A percentile compares a stretch with the other conserved stretches of the same genome.
These are phyloP conservation scores for Eurypyga helias DNA, from an alignment of 2,113 vertebrate genomes.

Conservation along the genomic window DNA sequence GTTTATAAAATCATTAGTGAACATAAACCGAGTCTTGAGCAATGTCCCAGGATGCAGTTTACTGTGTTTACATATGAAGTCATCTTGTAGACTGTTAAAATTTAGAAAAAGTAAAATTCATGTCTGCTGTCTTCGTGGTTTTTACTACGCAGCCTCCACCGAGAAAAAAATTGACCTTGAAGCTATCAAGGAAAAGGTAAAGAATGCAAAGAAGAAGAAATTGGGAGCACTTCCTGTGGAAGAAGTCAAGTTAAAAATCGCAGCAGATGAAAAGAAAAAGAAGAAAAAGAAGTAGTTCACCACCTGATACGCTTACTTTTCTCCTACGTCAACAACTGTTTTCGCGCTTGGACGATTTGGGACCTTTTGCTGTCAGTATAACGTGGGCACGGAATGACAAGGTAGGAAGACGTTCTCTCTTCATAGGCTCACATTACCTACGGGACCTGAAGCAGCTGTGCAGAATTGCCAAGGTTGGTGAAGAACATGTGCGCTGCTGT, in stretches of 20 bases:
- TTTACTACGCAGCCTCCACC: conserved; percentile 73
- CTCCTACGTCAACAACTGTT: neutral
- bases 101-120: neutral
- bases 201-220: conserved; percentile 92
- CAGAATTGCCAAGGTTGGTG: neutral
- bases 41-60: neutral
- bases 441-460: neutral
- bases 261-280: conserved; percentile 80
- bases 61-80: neutral
- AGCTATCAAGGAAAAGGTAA: conserved; percentile 92
- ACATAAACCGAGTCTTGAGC: neutral
- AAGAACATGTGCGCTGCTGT: neutral
- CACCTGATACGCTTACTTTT: neutral
- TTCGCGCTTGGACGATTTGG: neutral
- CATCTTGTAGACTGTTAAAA: neutral
- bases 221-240: conserved; percentile 88
- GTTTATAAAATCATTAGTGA: neutral
- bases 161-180: conserved; percentile 91
- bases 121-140: neutral
- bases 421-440: neutral
- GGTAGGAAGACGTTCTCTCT: neutral
- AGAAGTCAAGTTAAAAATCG: conserved; percentile 76
- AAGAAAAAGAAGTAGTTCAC: conserved; percentile 75
- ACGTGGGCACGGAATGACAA: neutral
- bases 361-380: neutral